Evolutionary conservation across 1,140 invertebrate species (phyloP), one percentile per base, ranked within the genome.

Genomic region (Patella vulgata): DNA sequence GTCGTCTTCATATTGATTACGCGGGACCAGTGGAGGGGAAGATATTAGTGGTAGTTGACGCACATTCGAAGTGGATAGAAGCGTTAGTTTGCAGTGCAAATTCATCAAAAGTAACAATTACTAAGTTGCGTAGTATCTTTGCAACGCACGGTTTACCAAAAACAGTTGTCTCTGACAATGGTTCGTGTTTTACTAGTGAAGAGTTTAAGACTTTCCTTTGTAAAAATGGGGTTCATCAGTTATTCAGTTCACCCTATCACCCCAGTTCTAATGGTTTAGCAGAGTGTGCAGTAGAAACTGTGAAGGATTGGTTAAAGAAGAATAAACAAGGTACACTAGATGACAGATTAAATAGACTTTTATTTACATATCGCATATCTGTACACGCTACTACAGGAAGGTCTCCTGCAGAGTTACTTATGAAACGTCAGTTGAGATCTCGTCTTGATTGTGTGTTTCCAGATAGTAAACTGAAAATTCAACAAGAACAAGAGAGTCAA

Each of bases 1-100:
- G 79, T 19, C 66, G 86, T 50, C 40, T 87, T 0, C 86, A 88
- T 63, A 73, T 85, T 0, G 87, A 87, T 67, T 87, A 85, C 68
- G 82, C 82, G 3, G 84, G 85, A 14, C 85, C 81, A 21, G 76
- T 82, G 31, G 43, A 76, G 36, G 71, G 70, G 52, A 54, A 54
- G 40, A 62, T 63, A 31, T 44, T 69, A 5, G 51, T 74, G 11
- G 40, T 56, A 2, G 59, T 68, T 11, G 63, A 72, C 58, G 59
- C 52, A 6, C 51, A 64, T 66, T 70, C 66, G 0, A 74, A 74
- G 42, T 72, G 71, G 66, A 36, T 59, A 8, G 60, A 66, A n/a
- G 63, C 65, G 6, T 33, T 66, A 12, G 11, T 28, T 12, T 66
- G 73, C 62, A 57, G 52, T 27, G 31, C 25, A 9, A 57, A 42